Base-by-base conservation (phyloP, 92 coral and sea anemone genomes). In the Chrysogorgia sp. region DNA sequence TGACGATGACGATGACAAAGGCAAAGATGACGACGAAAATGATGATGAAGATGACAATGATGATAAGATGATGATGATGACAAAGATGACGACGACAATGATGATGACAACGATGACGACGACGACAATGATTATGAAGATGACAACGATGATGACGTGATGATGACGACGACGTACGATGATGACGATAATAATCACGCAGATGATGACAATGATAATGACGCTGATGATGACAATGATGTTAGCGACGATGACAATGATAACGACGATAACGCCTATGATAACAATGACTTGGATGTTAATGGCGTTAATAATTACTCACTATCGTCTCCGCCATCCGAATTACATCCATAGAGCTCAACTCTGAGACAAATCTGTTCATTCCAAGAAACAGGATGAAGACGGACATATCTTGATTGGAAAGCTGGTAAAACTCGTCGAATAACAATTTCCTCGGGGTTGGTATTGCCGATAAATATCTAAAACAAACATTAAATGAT, bases 271-370 rank as follows among this genome's bases (percentile, higher is more conserved):
- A 6, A 52, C 17, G 22, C 4, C 17, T 3, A 17, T 52, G 22
- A n/a, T 52, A 17, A 52, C 17, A 6, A 23, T 52, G 22, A 52
- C 17, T 3, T 6, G 5, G 6, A 17, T 52, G 22, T 6, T 52
- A 17, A 52, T 52, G 22, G 20, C 63, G 3, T 23, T 23, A 23
- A 57, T 23, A 3, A 57, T 17, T 17, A 57, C 80, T 59, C 30
- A 93, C 98, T 94, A 88, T 87, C 90, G 34, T 93, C 98, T 63
- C 88, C 79, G 2, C 97, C 98, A 37, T 91, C 90, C 23, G 98
- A 93, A 63, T 93, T 91, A 71, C 98, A 93, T 37, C 98, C 98
- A 49, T 93, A 93, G 34, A 91, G 80, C 72, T 93, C 98, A 13
- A 89, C 62, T 61, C 98, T 85, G 75, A 89, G 57, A 45, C 98